Evolutionary conservation across 2,797 vertebrate species (phyloP).

Genomic region (Anabacerthia variegaticeps): DNA sequence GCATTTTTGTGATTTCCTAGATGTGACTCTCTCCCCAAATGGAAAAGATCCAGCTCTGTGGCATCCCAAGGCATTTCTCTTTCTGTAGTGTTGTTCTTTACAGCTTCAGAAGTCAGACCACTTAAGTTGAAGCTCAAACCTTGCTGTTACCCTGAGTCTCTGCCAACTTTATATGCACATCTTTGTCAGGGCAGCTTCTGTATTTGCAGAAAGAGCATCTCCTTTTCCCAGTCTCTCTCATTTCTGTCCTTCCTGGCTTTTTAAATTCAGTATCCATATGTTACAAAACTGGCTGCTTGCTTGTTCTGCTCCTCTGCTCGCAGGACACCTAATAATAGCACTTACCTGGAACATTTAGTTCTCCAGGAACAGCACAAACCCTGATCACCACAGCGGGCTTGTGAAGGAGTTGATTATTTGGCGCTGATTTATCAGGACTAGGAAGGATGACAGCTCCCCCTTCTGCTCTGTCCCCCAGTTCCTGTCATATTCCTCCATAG

Average conservation of each 20-base stretch:
- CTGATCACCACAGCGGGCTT: conserved; percentile 8
- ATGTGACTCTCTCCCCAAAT: background rate
- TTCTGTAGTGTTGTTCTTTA: background rate
- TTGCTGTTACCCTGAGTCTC: background rate
- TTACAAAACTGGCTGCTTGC: conserved; percentile 43
- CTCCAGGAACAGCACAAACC: conserved; percentile 12
- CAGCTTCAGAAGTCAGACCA: background rate
- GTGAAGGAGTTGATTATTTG: background rate
- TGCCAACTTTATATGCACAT: background rate
- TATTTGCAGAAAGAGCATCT: background rate
- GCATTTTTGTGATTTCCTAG: background rate
- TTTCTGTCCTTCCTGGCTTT: background rate
- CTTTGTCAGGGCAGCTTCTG: background rate
- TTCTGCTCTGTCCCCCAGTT: conserved; percentile 3
- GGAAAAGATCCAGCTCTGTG: background rate
- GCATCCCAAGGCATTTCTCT: background rate
- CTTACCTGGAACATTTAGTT: conserved; percentile 64
- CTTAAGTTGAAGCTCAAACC: background rate
- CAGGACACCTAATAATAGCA: conserved; percentile 70
- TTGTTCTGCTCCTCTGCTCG: conserved; percentile 30
- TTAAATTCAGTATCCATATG: background rate
- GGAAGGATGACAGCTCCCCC: conserved; percentile 44
- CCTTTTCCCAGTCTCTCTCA: background rate
- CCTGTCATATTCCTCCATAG: background rate
- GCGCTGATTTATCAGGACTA: background rate